These are phyloP conservation scores for Leptarthrus brevirostris DNA, from an alignment of 2,888 invertebrate genomes.

Conservation along the genomic window DNA sequence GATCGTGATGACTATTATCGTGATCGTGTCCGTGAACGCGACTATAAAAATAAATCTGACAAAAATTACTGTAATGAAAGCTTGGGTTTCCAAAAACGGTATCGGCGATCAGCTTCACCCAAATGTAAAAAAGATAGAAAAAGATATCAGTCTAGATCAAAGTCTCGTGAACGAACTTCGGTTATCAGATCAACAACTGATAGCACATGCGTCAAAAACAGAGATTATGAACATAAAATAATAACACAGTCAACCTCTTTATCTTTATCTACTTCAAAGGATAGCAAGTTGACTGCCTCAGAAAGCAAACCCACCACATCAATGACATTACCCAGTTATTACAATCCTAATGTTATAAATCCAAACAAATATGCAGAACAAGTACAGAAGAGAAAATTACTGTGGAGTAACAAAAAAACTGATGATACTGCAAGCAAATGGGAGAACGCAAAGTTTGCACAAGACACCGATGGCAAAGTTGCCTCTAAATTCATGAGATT, in stretches of 20 bases:
- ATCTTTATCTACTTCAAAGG: slow-evolving; percentile 6
- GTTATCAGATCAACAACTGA: slow-evolving; percentile 53
- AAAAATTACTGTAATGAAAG: not conserved
- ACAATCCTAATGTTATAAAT: slow-evolving; percentile 79
- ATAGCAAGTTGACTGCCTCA: not conserved
- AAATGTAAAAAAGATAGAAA: slow-evolving; percentile 44
- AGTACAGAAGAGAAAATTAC: slow-evolving; percentile 89
- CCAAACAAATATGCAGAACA: slow-evolving; percentile 87
- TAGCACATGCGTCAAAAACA: slow-evolving; percentile 60
- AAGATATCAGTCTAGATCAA: slow-evolving; percentile 19
- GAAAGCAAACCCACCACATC: slow-evolving; percentile 13
- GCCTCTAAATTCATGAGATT: slow-evolving; percentile 95
- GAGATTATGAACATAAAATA: slow-evolving; percentile 64
- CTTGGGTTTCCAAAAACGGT: slow-evolving; percentile 40
- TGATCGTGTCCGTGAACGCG: slow-evolving; percentile 50
- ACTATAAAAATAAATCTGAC: slow-evolving; percentile 53
- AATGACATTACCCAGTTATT: slow-evolving; percentile 73
- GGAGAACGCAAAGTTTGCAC: slow-evolving; percentile 88
- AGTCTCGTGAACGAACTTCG: slow-evolving; percentile 23
- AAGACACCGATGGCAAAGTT: slow-evolving; percentile 91
- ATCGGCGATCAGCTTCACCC: no score
- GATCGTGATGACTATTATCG: slow-evolving; percentile 28
- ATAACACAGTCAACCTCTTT: slow-evolving; percentile 64
- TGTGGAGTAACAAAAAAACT: slow-evolving; percentile 86
- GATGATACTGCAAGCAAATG: slow-evolving; percentile 71